Evolutionary conservation across 2,113 vertebrate species (phyloP), one percentile per base, ranked within the genome.

Genomic region (Limanda limanda): DNA sequence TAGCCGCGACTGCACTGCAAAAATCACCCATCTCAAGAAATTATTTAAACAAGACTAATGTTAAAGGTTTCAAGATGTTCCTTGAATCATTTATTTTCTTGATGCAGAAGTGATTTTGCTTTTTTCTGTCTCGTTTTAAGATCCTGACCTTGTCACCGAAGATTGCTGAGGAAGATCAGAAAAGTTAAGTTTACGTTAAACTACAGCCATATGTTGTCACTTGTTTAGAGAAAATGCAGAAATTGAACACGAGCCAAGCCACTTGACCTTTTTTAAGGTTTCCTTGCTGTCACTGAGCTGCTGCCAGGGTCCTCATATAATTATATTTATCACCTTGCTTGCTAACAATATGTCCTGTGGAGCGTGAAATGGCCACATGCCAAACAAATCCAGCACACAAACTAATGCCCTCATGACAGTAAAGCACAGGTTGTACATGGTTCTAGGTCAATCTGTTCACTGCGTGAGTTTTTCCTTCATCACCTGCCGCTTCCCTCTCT

Each of bases 261-360:
- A 73, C 65, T 68, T 57, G 45, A 63, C 67, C 62, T 47, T 71
- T 71, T 84, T 79, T 58, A 74, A 20, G 51, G 51, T 55, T 55
- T 5, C 5, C 71, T 59, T 58, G 64, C 77, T 73, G 64, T 62
- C 69, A 72, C 65, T 77, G 78, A 73, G 75, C 64, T 55, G 79
- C 57, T 79, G 84, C 72, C 84, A 77, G 61, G 31, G 12, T 76
- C 54, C 75, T 77, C 61, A 62, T 79, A 83, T 82, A 66, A 56
- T 10, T 23, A 77, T 71, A 74, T 86, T 79, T 72, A 82, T 78
- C 68, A 81, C 52, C 61, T 42, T 54, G 61, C 58, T 56, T 12
- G 69, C 71, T 64, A 74, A 72, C 68, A 67, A 62, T 14, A 2
- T 1, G 0, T 84, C 81, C 74, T 37, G 31, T 35, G 75, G 64